A percentile compares a stretch with the other conserved stretches of the same genome.
Conservation (phyloP, 1,140 invertebrate species). For the Drosophila burlai region DNA sequence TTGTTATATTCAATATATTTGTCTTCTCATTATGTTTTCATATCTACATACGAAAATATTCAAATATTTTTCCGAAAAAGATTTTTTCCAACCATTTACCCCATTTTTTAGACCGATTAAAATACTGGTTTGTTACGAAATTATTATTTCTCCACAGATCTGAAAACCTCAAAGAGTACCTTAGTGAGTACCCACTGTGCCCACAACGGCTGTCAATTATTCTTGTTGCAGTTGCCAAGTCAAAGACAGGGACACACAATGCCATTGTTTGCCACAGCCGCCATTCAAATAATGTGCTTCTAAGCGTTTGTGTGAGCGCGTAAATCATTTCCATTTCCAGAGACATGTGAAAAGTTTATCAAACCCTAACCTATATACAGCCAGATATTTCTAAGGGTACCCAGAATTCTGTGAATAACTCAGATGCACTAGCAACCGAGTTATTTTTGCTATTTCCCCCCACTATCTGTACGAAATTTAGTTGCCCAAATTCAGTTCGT, state of each 20-base stretch:
- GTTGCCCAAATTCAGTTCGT: slow-evolving; percentile 18
- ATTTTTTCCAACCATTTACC: no score
- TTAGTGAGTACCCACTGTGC: slow-evolving; percentile 19
- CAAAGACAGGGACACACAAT: slow-evolving; percentile 24
- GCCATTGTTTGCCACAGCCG: slow-evolving; percentile 36
- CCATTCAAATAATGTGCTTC: slow-evolving; percentile 58
- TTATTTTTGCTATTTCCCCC: slow-evolving; percentile 27
- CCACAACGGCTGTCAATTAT: slow-evolving; percentile 51
- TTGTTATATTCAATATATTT: no score
- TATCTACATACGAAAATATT: no score
- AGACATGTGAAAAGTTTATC: slow-evolving; percentile 1
- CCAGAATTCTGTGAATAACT: slow-evolving; percentile 19
- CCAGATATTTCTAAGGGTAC: not conserved
- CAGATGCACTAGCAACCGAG: slow-evolving; percentile 24
- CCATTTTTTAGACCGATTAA: no score
- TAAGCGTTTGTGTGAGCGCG: slow-evolving; percentile 49
- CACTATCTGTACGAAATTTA: slow-evolving; percentile 49
- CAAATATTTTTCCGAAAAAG: no score
- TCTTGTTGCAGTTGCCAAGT: slow-evolving; percentile 37
- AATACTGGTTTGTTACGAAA: no score
- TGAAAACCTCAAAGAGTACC: no score
- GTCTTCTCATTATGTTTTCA: no score
- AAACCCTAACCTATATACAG: slow-evolving; percentile 7
- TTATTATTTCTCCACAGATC: no score
- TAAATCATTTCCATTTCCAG: slow-evolving; percentile 48